Conservation (phyloP, 2,888 invertebrate species). For the Oegoconia quadripuncta region DNA sequence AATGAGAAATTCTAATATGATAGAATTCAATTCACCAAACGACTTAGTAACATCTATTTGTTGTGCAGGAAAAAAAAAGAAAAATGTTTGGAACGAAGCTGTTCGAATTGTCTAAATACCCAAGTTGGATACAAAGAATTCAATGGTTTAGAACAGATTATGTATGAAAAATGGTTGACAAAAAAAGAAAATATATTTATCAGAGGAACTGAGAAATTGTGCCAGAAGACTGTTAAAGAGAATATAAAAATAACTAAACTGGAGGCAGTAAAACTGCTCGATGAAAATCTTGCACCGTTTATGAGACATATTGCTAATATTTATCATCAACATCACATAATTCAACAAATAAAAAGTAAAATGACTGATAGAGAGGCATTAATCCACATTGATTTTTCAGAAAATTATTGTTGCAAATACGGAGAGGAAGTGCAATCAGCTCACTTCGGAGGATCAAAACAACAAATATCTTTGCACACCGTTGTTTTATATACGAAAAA, state of each 20-base stretch:
- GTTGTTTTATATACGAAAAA: neutral
- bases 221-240: neutral
- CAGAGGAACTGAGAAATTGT: neutral
- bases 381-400: constrained; percentile 18
- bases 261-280: neutral
- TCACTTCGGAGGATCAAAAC: constrained; percentile 19
- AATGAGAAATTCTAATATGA: neutral
- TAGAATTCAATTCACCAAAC: constrained; percentile 1
- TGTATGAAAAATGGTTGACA: constrained; percentile 1
- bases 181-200: neutral
- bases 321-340: constrained; percentile 16
- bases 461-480: neutral
- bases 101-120: neutral
- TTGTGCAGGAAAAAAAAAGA: neutral
- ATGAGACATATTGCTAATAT: constrained; percentile 15
- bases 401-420: constrained; percentile 20
- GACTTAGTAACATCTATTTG: neutral
- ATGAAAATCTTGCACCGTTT: constrained; percentile 10
- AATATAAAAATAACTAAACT: neutral
- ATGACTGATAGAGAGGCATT: constrained; percentile 15
- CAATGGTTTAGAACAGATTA: neutral
- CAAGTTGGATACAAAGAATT: neutral
- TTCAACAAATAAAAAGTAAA: constrained; percentile 15
- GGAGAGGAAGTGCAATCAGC: constrained; percentile 17
- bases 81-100: neutral